Evolutionary conservation across 2,888 invertebrate genomes (phyloP).

Genomic region (Apodemia duryi): DNA sequence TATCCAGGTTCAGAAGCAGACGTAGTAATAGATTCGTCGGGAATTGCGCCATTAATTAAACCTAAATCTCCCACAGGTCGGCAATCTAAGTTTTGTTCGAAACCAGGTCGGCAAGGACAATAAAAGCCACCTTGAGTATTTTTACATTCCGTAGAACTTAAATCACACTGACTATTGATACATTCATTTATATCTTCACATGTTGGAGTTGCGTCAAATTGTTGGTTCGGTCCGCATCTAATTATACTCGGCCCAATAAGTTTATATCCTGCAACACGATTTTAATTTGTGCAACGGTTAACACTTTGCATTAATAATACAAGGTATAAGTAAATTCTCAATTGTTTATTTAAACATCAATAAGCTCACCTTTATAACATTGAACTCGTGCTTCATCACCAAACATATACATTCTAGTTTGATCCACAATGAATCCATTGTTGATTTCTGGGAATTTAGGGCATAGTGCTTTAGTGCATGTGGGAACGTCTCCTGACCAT

Average conservation of each 20-base stretch:
- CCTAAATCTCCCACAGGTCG: slow-evolving; percentile 94
- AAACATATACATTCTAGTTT: slow-evolving; percentile 86
- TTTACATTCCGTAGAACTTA: slow-evolving; percentile 93
- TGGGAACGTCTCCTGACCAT: slow-evolving; percentile 95
- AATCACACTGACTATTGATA: slow-evolving; percentile 91
- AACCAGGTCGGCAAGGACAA: slow-evolving; percentile 92
- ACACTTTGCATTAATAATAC: background rate
- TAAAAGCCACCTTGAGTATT: slow-evolving; percentile 94
- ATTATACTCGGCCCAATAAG: slow-evolving; percentile 90
- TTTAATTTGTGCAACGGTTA: slow-evolving; percentile 2
- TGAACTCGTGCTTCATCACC: slow-evolving; percentile 95
- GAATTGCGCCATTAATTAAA: slow-evolving; percentile 91
- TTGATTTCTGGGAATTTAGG: slow-evolving; percentile 88
- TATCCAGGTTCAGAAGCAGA: slow-evolving; percentile 91
- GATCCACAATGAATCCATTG: slow-evolving; percentile 92
- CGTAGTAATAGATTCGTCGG: slow-evolving; percentile 92
- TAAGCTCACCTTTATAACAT: slow-evolving; percentile 84
- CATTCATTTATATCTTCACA: slow-evolving; percentile 97
- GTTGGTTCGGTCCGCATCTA: slow-evolving; percentile 90
- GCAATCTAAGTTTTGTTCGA: slow-evolving; percentile 91
- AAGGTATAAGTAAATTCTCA: background rate
- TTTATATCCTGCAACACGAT: slow-evolving; percentile 83
- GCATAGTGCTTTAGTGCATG: slow-evolving; percentile 88
- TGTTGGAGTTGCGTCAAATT: slow-evolving; percentile 89
- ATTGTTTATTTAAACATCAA: background rate